Evolutionary conservation across 2,113 vertebrate species (phyloP).

Genomic region (Oreochromis spilurus): DNA sequence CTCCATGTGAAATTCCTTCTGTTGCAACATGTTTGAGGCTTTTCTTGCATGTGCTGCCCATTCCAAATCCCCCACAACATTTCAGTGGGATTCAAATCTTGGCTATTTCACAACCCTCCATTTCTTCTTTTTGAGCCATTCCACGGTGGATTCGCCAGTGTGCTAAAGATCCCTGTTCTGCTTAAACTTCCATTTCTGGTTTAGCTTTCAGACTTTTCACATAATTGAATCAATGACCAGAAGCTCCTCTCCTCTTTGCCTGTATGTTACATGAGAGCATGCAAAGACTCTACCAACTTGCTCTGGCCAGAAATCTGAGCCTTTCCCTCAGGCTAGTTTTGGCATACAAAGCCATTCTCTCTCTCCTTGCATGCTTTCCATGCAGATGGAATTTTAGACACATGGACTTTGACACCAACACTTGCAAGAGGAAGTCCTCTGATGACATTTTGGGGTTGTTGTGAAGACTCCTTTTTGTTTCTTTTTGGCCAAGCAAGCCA

Average conservation of each 20-base stretch:
- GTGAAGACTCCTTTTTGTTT: neutral
- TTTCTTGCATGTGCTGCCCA: neutral
- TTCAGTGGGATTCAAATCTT: neutral
- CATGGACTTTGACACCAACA: neutral
- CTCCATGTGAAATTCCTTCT: neutral
- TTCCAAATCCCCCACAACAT: neutral
- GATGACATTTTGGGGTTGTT: neutral
- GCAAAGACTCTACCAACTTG: conserved; percentile 55
- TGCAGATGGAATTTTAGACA: neutral
- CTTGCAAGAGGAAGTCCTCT: neutral
- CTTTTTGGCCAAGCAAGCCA: neutral
- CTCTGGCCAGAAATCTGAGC: conserved; percentile 66
- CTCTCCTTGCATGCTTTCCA: neutral
- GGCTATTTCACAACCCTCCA: neutral
- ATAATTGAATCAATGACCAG: neutral
- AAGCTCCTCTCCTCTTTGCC: neutral
- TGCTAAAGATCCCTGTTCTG: neutral
- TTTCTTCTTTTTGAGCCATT: neutral
- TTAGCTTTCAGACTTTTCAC: neutral
- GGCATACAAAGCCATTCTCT: neutral
- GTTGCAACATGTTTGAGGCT: neutral
- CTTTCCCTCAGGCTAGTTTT: conserved; percentile 48
- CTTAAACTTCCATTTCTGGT: neutral
- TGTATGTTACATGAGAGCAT: neutral
- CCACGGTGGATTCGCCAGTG: neutral